Conservation (phyloP, 1,140 invertebrate genomes). For the Camponotus vicinus region DNA sequence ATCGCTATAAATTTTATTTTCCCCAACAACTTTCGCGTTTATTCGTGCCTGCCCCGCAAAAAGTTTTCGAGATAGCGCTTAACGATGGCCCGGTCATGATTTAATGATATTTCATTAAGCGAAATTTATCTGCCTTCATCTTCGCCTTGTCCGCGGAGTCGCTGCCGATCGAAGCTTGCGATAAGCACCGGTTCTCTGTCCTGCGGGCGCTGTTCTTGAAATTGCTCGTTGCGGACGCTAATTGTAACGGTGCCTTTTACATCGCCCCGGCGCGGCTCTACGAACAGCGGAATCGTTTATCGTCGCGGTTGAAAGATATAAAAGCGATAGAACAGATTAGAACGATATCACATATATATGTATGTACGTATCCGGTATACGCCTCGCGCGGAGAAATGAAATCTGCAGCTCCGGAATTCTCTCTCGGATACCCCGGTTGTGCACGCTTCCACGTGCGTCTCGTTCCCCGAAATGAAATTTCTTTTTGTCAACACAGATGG, state of each 20-base stretch:
- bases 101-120: conserved; percentile 61
- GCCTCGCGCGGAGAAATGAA: not conserved
- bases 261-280: conserved; percentile 23
- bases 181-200: conserved; percentile 48
- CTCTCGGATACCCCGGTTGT: not conserved
- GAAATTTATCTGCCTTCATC: conserved; percentile 57
- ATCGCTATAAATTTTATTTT: conserved; percentile 55
- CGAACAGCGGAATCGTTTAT: conserved; percentile 34
- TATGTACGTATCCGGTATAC: no score
- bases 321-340: conserved; percentile 29
- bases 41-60: conserved; percentile 30
- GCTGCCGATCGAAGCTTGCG: conserved; percentile 44
- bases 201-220: conserved; percentile 53
- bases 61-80: conserved; percentile 38
- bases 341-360: not conserved
- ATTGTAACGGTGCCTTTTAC: conserved; percentile 66
- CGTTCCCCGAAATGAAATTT: conserved; percentile 48
- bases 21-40: conserved; percentile 47
- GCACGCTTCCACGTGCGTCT: not conserved
- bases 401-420: not conserved
- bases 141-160: not conserved
- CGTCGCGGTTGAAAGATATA: not conserved
- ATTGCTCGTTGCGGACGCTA: conserved; percentile 57
- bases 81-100: conserved; percentile 36
- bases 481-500: conserved; percentile 64